phyloP scores from a whole-genome alignment of 2,113 vertebrate species.

The Chamaea fasciata region DNA sequence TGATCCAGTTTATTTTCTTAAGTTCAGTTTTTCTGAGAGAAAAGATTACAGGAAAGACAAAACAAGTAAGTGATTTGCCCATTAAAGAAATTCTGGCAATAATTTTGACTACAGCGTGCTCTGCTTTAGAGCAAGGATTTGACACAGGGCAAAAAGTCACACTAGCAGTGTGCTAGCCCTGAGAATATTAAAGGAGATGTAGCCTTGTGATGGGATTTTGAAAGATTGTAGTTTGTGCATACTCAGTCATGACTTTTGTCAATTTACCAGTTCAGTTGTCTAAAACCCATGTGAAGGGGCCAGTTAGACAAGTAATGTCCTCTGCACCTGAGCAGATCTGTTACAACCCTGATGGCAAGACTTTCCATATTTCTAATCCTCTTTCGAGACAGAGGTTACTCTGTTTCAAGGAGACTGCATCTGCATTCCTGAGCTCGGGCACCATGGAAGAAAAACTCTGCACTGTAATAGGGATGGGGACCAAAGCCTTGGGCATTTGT shows the following conservation, averaged over 20 bases:
- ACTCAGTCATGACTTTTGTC: background rate
- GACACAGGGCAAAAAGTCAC: background rate
- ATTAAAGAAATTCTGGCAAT: background rate
- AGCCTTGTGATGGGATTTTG: background rate
- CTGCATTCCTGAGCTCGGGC: background rate
- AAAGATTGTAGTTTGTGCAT: background rate
- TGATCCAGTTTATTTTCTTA: slow-evolving; percentile 5
- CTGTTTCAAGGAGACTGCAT: background rate
- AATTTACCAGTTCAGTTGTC: background rate
- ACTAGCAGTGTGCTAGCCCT: background rate
- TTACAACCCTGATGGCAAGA: background rate
- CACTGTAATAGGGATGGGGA: background rate
- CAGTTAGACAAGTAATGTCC: background rate
- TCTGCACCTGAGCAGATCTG: background rate
- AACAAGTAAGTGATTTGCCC: background rate
- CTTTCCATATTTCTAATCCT: background rate
- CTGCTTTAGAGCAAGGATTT: background rate
- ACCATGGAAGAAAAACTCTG: background rate
- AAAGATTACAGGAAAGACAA: slow-evolving; percentile 3
- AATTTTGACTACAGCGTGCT: background rate
- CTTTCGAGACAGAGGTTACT: background rate
- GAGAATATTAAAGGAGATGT: background rate
- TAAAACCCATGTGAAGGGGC: background rate
- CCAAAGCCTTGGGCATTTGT: background rate
- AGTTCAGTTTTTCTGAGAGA: background rate